phyloP scores from a whole-genome alignment of 2,888 invertebrate species.

The Seira musarum region DNA sequence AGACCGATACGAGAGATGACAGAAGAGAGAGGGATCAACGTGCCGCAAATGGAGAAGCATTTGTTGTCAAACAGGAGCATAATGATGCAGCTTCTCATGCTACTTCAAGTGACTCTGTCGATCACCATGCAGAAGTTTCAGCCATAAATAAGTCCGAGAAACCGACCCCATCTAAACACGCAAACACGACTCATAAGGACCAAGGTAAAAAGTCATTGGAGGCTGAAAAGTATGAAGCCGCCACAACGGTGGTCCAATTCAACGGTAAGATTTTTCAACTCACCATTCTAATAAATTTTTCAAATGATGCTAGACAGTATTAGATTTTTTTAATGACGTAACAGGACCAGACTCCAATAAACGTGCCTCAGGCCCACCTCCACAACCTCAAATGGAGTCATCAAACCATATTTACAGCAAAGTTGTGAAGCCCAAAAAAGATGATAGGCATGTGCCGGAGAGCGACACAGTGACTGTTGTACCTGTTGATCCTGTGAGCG shows the following conservation, averaged over 20 bases:
- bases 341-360: constrained; percentile 34
- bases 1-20: constrained; percentile 35
- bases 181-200: constrained; percentile 19
- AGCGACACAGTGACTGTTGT: constrained; percentile 67
- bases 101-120: constrained; percentile 31
- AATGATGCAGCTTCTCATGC: constrained; percentile 24
- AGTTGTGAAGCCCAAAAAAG: constrained; percentile 49
- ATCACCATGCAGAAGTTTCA: constrained; percentile 33
- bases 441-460: constrained; percentile 12
- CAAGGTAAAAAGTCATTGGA: constrained; percentile 9
- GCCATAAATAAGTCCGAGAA: constrained; percentile 43
- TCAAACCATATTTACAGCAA: constrained; percentile 51
- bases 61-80: constrained; percentile 25
- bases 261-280: constrained; percentile 40
- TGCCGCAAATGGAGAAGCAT: neutral
- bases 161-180: constrained; percentile 34
- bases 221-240: neutral
- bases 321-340: too few relatives aligned
- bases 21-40: constrained; percentile 20
- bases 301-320: too few relatives aligned
- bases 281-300: neutral
- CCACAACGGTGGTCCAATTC: constrained; percentile 24
- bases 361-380: constrained; percentile 17
- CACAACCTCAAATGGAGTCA: constrained; percentile 19
- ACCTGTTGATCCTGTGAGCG: constrained; percentile 64